A percentile compares a stretch with the other conserved stretches of the same genome.
Evolutionary conservation across 2,113 vertebrate species (phyloP).

Genomic region (Platycercus adscitus): DNA sequence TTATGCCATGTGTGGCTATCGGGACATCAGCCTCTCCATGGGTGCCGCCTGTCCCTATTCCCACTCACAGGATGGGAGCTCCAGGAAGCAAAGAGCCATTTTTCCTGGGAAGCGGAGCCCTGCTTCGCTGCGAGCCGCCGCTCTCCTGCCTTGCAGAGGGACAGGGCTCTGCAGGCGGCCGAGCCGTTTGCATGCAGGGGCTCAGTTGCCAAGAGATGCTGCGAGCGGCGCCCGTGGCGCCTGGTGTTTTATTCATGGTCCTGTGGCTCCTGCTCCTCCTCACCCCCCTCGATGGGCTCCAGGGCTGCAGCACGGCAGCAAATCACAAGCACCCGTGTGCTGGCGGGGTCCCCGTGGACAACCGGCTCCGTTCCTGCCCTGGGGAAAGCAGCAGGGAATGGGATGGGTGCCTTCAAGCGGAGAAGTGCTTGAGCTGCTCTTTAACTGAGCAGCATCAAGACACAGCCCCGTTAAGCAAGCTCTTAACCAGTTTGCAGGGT

Average conservation of each 20-base stretch:
- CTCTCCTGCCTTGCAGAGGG: slow-evolving; percentile 28
- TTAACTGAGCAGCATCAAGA: not conserved
- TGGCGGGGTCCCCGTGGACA: fast-evolving
- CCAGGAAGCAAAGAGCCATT: fast-evolving
- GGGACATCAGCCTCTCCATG: fast-evolving
- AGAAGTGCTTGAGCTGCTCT: not conserved
- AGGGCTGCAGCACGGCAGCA: not conserved
- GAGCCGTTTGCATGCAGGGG: slow-evolving; percentile 48
- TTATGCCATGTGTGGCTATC: fast-evolving
- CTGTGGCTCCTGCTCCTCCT: not conserved
- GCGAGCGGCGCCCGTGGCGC: not conserved
- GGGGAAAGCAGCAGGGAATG: not conserved
- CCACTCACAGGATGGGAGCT: fast-evolving
- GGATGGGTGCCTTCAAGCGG: not conserved
- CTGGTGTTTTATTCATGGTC: not conserved
- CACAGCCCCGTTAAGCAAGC: not conserved
- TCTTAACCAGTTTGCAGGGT: not conserved
- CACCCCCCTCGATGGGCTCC: not conserved
- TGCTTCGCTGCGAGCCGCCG: not conserved
- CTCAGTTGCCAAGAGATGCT: slow-evolving; percentile 66
- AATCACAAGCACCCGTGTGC: not conserved
- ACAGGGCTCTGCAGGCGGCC: not conserved
- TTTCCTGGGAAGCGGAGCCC: not conserved
- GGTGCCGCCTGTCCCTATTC: not conserved
- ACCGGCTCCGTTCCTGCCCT: not conserved